Evolutionary conservation across 2,888 invertebrate species (phyloP).

Genomic region (Orthosia cruda): DNA sequence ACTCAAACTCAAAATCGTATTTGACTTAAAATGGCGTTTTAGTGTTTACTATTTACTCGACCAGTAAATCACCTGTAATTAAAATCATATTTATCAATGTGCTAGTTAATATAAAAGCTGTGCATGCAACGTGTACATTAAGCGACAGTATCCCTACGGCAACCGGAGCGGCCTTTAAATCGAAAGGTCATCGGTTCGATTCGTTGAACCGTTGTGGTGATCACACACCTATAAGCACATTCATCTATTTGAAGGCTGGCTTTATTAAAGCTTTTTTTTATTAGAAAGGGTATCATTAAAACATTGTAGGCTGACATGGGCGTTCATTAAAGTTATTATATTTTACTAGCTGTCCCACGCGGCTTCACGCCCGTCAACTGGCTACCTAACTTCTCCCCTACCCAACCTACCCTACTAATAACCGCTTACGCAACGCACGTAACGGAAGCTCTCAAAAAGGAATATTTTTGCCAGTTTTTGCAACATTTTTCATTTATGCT

Average conservation of each 20-base stretch:
- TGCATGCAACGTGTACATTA: slow-evolving; percentile 55
- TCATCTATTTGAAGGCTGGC: too few species aligned
- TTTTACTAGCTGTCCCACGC: too few species aligned
- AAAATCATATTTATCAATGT: neutral
- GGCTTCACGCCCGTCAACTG: too few species aligned
- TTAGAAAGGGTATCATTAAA: slow-evolving; percentile 28
- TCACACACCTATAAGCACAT: too few species aligned
- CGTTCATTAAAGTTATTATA: neutral
- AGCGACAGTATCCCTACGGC: slow-evolving; percentile 54
- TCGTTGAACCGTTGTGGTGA: slow-evolving; percentile 59
- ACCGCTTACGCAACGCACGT: too few species aligned
- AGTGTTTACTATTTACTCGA: neutral
- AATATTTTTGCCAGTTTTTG: too few species aligned
- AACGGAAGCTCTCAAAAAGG: too few species aligned
- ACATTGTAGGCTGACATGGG: slow-evolving; percentile 5
- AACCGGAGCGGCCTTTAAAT: slow-evolving; percentile 51
- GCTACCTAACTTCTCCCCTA: too few species aligned
- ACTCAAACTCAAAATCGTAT: too few species aligned
- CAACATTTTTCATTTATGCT: too few species aligned
- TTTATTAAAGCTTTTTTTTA: slow-evolving; percentile 21
- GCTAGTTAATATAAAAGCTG: slow-evolving; percentile 3
- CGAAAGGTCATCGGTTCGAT: slow-evolving; percentile 60
- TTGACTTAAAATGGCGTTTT: neutral
- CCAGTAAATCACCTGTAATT: neutral
- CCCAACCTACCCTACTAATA: too few species aligned